phyloP scores from a whole-genome alignment of 2,888 invertebrate genomes.

The Schrankia costaestrigalis region DNA sequence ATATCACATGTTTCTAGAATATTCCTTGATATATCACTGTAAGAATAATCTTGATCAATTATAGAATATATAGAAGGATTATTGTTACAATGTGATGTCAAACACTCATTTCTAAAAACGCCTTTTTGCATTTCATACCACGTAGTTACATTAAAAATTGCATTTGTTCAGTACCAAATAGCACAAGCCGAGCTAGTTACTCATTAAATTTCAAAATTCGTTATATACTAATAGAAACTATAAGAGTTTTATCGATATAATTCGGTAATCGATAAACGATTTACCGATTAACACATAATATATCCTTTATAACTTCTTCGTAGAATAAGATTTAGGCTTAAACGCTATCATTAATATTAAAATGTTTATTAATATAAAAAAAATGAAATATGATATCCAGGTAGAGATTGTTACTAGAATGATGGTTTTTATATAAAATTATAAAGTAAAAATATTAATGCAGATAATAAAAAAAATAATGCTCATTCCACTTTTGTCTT shows the following conservation, averaged over 20 bases:
- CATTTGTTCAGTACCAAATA: slow-evolving; percentile 76
- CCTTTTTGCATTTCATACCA: slow-evolving; percentile 45
- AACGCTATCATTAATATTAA: slow-evolving; percentile 65
- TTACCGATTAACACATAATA: slow-evolving; percentile 37
- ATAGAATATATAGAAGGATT: too few relatives aligned
- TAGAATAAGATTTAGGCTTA: slow-evolving; percentile 73
- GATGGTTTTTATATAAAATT: slow-evolving; percentile 74
- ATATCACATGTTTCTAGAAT: slow-evolving; percentile 28
- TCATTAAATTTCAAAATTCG: slow-evolving; percentile 58
- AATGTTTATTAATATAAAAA: slow-evolving; percentile 66
- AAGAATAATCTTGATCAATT: too few relatives aligned
- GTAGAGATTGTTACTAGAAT: slow-evolving; percentile 79
- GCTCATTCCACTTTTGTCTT: slow-evolving; percentile 47
- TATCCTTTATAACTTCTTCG: slow-evolving; percentile 70
- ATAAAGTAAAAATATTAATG: slow-evolving; percentile 55
- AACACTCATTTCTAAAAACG: slow-evolving; percentile 21
- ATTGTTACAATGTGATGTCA: slow-evolving; percentile 12
- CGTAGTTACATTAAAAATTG: slow-evolving; percentile 69
- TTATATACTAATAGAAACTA: slow-evolving; percentile 45
- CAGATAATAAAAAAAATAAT: slow-evolving; percentile 49
- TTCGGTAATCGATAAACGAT: slow-evolving; percentile 33
- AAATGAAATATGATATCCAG: slow-evolving; percentile 67
- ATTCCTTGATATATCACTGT: slow-evolving; percentile 11
- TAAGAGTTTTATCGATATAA: slow-evolving; percentile 35
- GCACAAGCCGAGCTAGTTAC: slow-evolving; percentile 67